Evolutionary conservation across 2,797 vertebrate genomes (phyloP), one percentile per base, ranked within the genome.

Genomic region (Channa striata): DNA sequence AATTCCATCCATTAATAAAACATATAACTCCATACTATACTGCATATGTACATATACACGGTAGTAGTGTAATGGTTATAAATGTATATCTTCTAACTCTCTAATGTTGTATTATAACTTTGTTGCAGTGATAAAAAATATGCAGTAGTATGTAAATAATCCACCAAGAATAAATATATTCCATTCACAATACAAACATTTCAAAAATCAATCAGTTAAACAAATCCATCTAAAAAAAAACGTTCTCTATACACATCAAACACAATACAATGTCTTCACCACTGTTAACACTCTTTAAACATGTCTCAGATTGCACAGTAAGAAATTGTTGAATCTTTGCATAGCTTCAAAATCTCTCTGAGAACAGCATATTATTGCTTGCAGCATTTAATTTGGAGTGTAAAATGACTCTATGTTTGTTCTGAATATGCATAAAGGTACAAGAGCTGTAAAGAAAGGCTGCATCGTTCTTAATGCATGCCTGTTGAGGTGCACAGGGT

Each of bases 341-440:
- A 90, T 85, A 86, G 78, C 30, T 61, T 34, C 49, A 37, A 53
- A 59, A 67, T 60, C 44, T 66, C 54, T 77, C 51, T 73, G 59
- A 80, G 53, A 75, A 66, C 25, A 1, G 40, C 4, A 57, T 71
- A 11, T 58, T 69, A 48, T 63, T 74, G 51, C 54, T 78, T 16
- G 3, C 47, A 77, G 59, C 62, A 52, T 21, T 74, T 59, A 14
- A 43, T 43, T 56, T 30, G 17, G 63, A 52, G 61, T 36, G 60
- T 25, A 17, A 44, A 1, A 46, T 61, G 1, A 50, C 49, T 50
- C 14, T 1, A 2, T 37, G 33, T 58, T 67, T 59, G 33, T 56
- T 50, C 11, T 62, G 8, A 49, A 37, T 42, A 30, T 75, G 17
- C 47, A 67, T 25, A 14, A 33, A 30, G 25, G 6, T 64, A 2